Evolutionary conservation across 2,113 vertebrate species (phyloP).

Genomic region (Malurus elegans): DNA sequence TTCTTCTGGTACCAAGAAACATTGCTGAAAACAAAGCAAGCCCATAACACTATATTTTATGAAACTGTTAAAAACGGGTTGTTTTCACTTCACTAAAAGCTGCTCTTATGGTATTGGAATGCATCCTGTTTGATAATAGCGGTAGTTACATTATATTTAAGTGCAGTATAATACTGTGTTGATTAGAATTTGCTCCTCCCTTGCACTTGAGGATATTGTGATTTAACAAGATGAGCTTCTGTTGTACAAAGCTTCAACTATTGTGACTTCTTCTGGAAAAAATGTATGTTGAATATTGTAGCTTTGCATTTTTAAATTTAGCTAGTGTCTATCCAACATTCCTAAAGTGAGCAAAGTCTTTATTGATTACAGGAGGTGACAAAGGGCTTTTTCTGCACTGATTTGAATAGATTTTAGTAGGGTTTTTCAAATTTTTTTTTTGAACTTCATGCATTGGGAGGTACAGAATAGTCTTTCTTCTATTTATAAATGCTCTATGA

Average conservation of each 20-base stretch:
- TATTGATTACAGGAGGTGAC: neutral
- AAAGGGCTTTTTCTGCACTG: neutral
- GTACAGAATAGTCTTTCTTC: neutral
- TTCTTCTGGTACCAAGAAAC: neutral
- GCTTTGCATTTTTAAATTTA: neutral
- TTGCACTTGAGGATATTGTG: neutral
- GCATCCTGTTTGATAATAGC: neutral
- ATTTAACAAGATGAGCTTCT: neutral
- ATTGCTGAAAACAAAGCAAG: neutral
- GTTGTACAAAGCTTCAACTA: neutral
- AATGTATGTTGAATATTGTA: neutral
- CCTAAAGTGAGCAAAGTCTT: neutral
- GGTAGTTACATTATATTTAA: neutral
- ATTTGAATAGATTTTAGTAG: neutral
- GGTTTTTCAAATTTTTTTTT: neutral
- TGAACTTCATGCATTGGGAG: neutral
- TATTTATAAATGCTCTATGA: neutral
- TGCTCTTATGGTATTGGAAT: neutral
- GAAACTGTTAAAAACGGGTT: neutral
- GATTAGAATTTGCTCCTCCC: neutral
- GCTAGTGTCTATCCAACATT: neutral
- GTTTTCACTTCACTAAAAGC: conserved; percentile 19
- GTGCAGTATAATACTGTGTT: neutral
- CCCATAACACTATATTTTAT: neutral
- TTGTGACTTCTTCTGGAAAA: neutral